Evolutionary conservation across 2,113 vertebrate genomes (phyloP).

Genomic region (human): DNA sequence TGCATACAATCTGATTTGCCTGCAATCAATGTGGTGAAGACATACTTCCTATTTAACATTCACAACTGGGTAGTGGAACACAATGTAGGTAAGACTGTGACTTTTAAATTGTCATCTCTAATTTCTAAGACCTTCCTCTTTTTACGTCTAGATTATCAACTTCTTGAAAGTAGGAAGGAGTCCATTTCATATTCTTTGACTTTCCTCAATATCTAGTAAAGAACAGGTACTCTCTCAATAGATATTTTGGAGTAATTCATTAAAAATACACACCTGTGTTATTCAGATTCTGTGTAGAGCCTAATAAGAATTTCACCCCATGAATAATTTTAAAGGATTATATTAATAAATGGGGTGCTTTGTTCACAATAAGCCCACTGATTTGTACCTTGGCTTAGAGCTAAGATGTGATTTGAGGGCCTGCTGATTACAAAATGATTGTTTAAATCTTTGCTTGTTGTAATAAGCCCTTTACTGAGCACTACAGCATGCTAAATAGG

Average conservation of each 20-base stretch:
- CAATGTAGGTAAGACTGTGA: neutral
- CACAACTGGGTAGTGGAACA: neutral
- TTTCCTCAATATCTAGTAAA: constrained; percentile 10
- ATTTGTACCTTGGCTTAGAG: constrained; percentile 76
- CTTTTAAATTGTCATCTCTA: neutral
- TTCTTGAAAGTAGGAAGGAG: constrained; percentile 38
- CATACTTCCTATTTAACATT: neutral
- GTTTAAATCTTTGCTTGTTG: constrained; percentile 81
- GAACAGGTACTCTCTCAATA: neutral
- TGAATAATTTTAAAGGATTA: constrained; percentile 62
- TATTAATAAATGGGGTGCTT: constrained; percentile 58
- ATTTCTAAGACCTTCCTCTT: neutral
- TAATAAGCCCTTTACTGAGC: constrained; percentile 76
- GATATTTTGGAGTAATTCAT: constrained; percentile 51
- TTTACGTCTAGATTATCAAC: neutral
- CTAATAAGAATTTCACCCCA: constrained; percentile 51
- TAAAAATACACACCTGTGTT: constrained; percentile 36
- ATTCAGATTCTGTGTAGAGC: constrained; percentile 15
- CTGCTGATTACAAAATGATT: constrained; percentile 84
- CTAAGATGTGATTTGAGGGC: constrained; percentile 64
- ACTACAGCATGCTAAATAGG: constrained; percentile 77
- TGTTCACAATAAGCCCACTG: constrained; percentile 68
- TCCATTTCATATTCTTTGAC: constrained; percentile 36
- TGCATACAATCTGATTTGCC: neutral
- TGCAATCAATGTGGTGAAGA: neutral